phyloP scores from a whole-genome alignment of 2,113 vertebrate species.

The Phalacrocorax carbo region DNA sequence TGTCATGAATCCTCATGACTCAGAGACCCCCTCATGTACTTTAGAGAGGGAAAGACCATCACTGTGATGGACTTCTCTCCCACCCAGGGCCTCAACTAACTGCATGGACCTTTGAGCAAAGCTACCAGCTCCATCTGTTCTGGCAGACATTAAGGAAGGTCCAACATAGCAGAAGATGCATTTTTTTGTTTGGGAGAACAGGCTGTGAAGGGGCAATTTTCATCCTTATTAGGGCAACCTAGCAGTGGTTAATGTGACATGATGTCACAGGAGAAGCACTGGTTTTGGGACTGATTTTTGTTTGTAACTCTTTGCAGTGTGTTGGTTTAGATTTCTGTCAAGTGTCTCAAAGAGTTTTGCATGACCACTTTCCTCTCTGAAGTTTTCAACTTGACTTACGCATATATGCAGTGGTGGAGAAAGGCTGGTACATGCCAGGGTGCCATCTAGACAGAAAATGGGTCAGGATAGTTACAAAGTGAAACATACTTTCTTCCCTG shows the following conservation, averaged over 20 bases:
- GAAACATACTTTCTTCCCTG: not conserved
- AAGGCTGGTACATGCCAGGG: not conserved
- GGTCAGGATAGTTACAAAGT: not conserved
- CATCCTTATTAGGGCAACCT: constrained; percentile 49
- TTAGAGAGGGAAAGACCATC: not conserved
- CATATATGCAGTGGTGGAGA: not conserved
- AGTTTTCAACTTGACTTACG: not conserved
- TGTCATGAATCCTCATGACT: not conserved
- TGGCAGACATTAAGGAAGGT: not conserved
- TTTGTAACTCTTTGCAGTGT: not conserved
- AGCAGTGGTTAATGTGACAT: constrained; percentile 5
- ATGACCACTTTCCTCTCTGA: not conserved
- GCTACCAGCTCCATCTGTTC: not conserved
- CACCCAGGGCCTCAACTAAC: not conserved
- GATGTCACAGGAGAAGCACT: constrained; percentile 20
- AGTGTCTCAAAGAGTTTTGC: not conserved
- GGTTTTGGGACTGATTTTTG: not conserved
- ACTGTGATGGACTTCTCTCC: not conserved
- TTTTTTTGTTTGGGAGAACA: constrained; percentile 14
- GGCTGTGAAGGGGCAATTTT: constrained; percentile 21
- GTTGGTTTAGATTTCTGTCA: constrained; percentile 41
- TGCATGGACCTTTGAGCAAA: not conserved
- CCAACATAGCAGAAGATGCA: not conserved
- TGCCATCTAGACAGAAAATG: not conserved
- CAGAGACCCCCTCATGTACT: not conserved